Evolutionary conservation across 2,113 vertebrate species (phyloP), one percentile per base, ranked within the genome.

Genomic region (Conger conger): DNA sequence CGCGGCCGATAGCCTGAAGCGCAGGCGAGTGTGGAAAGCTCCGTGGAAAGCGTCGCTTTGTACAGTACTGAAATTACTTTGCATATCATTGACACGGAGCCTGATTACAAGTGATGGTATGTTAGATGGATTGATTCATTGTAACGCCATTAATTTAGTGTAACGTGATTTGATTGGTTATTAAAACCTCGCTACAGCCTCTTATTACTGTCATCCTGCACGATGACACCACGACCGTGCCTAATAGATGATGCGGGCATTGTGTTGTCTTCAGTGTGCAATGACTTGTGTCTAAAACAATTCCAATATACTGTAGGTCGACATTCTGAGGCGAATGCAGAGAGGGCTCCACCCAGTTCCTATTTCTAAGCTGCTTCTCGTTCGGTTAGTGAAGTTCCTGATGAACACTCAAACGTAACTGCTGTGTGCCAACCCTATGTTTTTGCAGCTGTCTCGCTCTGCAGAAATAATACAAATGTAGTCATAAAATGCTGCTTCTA

Each of bases 401-500:
- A 4, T 76, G 3, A 81, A 73, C 38, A 38, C 45, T 33, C 35
- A 85, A 35, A 57, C 76, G 50, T n/a, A 68, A 33, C 37, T 63
- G n/a, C 78, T 63, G 35, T 42, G 20, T 80, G n/a, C 45, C 38
- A 42, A 84, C 87, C 7, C 7, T 42, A n/a, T 57, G 37, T 45
- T 37, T 83, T 27, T 82, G 38, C 45, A 38, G 37, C 84, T 76
- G 81, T 86, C 54, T 54, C 63, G 40, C 82, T 90, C 38, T 76
- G 54, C 78, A 38, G 82, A 89, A 89, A 91, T 91, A 86, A 92
- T 90, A 91, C 89, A 90, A 88, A 93, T 93, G 83, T 86, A 89
- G 92, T 93, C 93, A 84, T 73, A 89, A 94, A 94, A 93, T 91
- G 90, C 90, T 90, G 86, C 88, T 91, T 91, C 90, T 91, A 91